Evolutionary conservation across 2,888 invertebrate genomes (phyloP).

Genomic region (Eristalis tenax): DNA sequence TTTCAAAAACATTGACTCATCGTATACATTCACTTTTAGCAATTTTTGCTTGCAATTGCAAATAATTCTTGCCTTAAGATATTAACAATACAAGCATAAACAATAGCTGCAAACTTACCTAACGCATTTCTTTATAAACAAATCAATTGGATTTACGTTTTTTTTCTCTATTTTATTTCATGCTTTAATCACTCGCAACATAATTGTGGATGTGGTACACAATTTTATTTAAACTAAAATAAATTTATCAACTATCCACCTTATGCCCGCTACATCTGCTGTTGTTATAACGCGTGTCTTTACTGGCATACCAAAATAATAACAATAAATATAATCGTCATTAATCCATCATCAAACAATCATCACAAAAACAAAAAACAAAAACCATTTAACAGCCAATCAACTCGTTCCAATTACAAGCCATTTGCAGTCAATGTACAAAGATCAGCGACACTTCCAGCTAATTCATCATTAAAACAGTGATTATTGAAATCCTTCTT

Average conservation of each 20-base stretch:
- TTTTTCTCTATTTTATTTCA: constrained; percentile 58
- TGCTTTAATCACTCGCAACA: constrained; percentile 61
- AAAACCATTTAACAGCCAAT: constrained; percentile 77
- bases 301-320: constrained; percentile 3
- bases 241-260: constrained; percentile 59
- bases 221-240: constrained; percentile 42
- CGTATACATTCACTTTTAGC: constrained; percentile 36
- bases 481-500: constrained; percentile 74
- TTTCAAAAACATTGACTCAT: not conserved
- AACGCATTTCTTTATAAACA: constrained; percentile 22
- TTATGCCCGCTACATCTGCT: constrained; percentile 39
- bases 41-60: not conserved
- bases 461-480: constrained; percentile 87
- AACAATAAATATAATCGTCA: constrained; percentile 15
- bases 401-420: constrained; percentile 81
- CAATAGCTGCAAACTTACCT: not conserved
- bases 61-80: constrained; percentile 3
- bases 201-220: constrained; percentile 64
- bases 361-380: constrained; percentile 26
- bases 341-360: constrained; percentile 41
- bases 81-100: not conserved
- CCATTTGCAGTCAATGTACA: constrained; percentile 84
- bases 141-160: constrained; percentile 44
- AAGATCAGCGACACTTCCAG: constrained; percentile 93
- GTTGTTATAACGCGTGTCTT: constrained; percentile 11